Conservation (phyloP, 2,888 invertebrate species). For the Lepidonotus clava region DNA sequence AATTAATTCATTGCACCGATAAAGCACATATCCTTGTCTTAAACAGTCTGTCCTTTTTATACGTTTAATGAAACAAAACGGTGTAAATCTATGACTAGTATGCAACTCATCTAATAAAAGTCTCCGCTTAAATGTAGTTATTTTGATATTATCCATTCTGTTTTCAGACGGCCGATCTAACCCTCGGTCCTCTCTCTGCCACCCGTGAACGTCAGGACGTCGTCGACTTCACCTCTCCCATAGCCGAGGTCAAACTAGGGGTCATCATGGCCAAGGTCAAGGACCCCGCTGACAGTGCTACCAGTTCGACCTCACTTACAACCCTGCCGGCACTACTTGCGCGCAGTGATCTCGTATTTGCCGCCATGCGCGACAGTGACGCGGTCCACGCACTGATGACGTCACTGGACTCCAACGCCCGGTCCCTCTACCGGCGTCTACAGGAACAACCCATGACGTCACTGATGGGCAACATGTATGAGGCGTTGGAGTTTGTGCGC, state of each 20-base stretch:
- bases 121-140: too few species aligned
- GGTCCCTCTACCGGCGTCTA: constrained; percentile 43
- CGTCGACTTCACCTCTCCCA: constrained; percentile 51
- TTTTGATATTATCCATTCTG: neutral
- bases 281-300: neutral
- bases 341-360: constrained; percentile 24
- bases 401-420: constrained; percentile 22
- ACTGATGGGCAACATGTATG: constrained; percentile 54
- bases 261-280: neutral
- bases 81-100: too few species aligned
- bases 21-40: too few species aligned
- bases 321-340: constrained; percentile 43
- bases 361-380: constrained; percentile 33
- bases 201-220: constrained; percentile 30
- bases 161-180: constrained; percentile 56
- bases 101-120: too few species aligned
- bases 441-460: constrained; percentile 20
- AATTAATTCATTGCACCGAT: too few species aligned
- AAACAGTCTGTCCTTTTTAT: too few species aligned
- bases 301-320: neutral
- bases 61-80: too few species aligned
- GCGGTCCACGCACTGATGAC: constrained; percentile 8
- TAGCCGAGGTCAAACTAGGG: constrained; percentile 16
- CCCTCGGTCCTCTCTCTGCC: constrained; percentile 52
- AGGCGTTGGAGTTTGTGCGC: constrained; percentile 56